phyloP scores from a whole-genome alignment of 2,888 invertebrate species.

The Microctonus hyperodae region DNA sequence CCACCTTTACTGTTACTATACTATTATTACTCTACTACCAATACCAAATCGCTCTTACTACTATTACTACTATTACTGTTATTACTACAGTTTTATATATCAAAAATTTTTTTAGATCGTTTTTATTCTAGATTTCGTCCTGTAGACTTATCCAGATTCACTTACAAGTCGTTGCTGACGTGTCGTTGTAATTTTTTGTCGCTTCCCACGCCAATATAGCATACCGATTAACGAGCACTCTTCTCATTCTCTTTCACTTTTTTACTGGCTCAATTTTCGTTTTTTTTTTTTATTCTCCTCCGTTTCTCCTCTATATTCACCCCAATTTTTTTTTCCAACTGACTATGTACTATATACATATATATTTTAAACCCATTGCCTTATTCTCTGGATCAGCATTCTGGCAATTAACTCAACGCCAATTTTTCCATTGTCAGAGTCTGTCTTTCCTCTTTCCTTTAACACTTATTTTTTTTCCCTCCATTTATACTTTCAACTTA shows the following conservation, averaged over 20 bases:
- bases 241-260: background rate
- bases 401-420: constrained; percentile 23
- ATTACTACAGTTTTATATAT: background rate
- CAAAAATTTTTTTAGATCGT: constrained; percentile 20
- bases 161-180: constrained; percentile 30
- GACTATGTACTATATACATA: too few species aligned
- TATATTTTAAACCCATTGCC: constrained; percentile 5
- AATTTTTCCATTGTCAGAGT: constrained; percentile 12
- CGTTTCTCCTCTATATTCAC: constrained; percentile 28
- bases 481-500: background rate
- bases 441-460: constrained; percentile 9
- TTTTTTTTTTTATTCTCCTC: background rate
- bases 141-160: constrained; percentile 25
- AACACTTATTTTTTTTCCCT: background rate
- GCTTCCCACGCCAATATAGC: constrained; percentile 10
- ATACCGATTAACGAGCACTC: constrained; percentile 25
- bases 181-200: constrained; percentile 23
- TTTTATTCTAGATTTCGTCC: constrained; percentile 17
- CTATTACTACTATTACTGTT: background rate
- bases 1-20: constrained; percentile 17
- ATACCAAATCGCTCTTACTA: background rate
- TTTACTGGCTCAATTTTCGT: constrained; percentile 20
- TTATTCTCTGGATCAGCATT: constrained; percentile 27
- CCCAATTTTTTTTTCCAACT: background rate
- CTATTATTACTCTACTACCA: too few species aligned